Conservation (phyloP, 2,113 vertebrate species). For the Neotoma lepida region DNA sequence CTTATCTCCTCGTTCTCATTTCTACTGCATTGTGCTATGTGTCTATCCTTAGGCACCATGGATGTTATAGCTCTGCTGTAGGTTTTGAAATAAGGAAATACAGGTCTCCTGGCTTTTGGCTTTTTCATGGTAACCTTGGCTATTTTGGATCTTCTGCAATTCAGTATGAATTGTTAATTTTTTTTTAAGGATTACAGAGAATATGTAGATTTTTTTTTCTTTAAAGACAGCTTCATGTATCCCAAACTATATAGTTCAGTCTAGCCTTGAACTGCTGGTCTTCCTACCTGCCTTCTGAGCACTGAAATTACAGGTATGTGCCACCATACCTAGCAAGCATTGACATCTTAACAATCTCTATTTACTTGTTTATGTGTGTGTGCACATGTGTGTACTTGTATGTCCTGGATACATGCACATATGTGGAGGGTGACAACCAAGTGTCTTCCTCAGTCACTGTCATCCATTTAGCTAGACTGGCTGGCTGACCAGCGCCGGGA, state of each 20-base stretch:
- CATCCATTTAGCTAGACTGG: background rate
- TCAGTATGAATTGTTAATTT: background rate
- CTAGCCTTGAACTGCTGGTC: background rate
- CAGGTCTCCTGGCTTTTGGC: background rate
- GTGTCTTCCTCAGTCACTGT: background rate
- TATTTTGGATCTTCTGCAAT: background rate
- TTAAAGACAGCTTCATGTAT: background rate
- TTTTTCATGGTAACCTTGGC: background rate
- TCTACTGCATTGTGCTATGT: background rate
- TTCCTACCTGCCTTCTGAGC: background rate
- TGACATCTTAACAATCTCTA: background rate
- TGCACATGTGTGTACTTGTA: background rate
- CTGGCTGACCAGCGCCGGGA: background rate
- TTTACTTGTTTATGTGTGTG: background rate
- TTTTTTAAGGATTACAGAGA: background rate
- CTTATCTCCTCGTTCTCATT: background rate
- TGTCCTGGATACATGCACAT: background rate
- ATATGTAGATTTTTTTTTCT: background rate
- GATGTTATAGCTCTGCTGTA: background rate
- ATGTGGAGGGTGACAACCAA: background rate
- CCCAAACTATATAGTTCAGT: background rate
- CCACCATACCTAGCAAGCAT: background rate
- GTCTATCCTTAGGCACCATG: too few species aligned
- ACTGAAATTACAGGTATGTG: background rate
- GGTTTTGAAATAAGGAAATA: background rate